Base-by-base conservation (phyloP, 2,797 vertebrate genomes). In the Coranthus polyacanthus region DNA sequence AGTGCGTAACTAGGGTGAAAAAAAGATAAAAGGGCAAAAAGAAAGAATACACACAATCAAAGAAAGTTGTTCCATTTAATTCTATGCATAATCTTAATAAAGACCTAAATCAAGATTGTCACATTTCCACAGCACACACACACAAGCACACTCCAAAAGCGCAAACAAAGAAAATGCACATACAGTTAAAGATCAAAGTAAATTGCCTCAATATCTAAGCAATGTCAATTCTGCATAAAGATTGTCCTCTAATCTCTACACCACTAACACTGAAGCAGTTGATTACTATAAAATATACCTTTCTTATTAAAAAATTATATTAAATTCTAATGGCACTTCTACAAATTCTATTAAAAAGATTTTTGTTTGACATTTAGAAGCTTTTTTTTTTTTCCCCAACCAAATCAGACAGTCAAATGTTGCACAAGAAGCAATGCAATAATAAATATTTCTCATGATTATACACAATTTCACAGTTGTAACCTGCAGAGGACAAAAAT, bases 241-340 rank as follows among this genome's bases (percentile, higher is more conserved):
- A 95, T 95, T 95, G 93, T 95, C 94, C 82, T 82, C 93, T 94
- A 94, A 89, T 91, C 89, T 92, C 92, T 94, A 93, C 81, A 90
- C 77, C 84, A 91, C 92, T 93, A 93, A 92, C 90, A 93, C 87
- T 86, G 89, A 93, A 91, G 90, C 90, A 84, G 76, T 90, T 87
- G 81, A 91, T 93, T 92, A 89, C 93, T 94, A 95, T 90, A 95
- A 95, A 95, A 95, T 95, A 94, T 92, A 94, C 85, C 65, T 93
- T 93, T 93, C 84, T 93, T 91, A 91, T 93, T 92, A 92, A 91
- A 94, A 93, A 93, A 92, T 92, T 94, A 94, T 94, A 94, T 95
- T 95, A 94, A 93, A 92, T 93, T 93, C 94, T 94, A 95, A 94
- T 94, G 93, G 92, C 93, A 95, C 94, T 94, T 94, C 94, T 95